Base-by-base conservation (phyloP, 1,140 invertebrate genomes). In the Drosophila kanapiae region DNA sequence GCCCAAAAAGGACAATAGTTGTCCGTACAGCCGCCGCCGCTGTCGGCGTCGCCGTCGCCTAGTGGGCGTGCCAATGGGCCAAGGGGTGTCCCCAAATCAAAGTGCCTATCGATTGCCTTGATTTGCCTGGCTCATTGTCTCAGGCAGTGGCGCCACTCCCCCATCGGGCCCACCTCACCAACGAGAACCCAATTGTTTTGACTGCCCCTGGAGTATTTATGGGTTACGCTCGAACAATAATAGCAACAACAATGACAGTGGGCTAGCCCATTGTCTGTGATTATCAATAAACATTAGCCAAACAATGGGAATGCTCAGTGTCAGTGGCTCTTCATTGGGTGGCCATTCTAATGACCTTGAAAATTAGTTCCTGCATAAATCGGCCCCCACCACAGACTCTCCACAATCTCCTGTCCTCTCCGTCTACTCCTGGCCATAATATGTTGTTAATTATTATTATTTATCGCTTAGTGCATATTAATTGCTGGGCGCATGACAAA, bases 331-430 rank as follows among this genome's bases (percentile, higher is more conserved):
- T 48, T 57, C 53, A 56, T 64, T 62, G 43, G 68, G 42, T 58
- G 48, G 45, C 51, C 68, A 78, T 88, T 91, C 90, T 88, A 91
- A 91, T 91, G 88, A 91, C 88, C 88, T 91, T 91, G 88, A 91
- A 91, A 91, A 91, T 91, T 91, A 90, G 88, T 91, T 91, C 90
- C 88, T 91, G 85, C 83, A 80, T 76, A 71, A 82, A 82, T 82
- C 80, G 75, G 14, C 27, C 58, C 62, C 75, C 2, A 10, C 10
- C n/a, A 9, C n/a, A 6, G 35, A 9, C 16, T 1, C 16, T 18
- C n/a, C 43, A 5, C 16, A 7, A 37, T 18, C 14, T 5, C 23
- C 42, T 23, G 7, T 4, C 23, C 14, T 3, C 27, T 33, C 45
- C 10, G 6, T 4, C 23, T 9, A 40, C 51, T 35, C 9, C 16